These are phyloP conservation scores for Mustela lutreola DNA, from an alignment of 2,113 vertebrate genomes.

Conservation along the genomic window DNA sequence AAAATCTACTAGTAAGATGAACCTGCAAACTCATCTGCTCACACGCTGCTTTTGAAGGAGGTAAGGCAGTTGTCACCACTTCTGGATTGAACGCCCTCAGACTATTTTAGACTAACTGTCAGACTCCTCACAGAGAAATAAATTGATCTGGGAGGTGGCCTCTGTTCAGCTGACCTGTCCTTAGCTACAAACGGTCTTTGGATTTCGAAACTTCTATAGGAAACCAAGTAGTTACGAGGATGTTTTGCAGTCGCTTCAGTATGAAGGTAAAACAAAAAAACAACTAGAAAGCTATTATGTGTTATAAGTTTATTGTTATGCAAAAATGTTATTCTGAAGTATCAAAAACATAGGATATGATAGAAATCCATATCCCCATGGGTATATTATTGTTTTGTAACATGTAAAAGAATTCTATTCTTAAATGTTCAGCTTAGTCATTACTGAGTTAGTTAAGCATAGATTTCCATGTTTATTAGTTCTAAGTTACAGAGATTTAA, in stretches of 20 bases:
- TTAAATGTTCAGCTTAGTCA: neutral
- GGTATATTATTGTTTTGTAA: neutral
- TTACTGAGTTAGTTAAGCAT: neutral
- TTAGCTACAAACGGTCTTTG: neutral
- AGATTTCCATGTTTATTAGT: neutral
- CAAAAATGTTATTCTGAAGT: constrained; percentile 19
- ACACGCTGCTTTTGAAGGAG: neutral
- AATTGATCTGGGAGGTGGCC: neutral
- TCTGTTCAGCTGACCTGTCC: neutral
- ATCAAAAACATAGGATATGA: neutral
- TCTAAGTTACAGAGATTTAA: neutral
- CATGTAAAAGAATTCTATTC: constrained; percentile 6
- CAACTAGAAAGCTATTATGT: neutral
- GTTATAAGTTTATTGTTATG: neutral
- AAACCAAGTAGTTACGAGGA: neutral
- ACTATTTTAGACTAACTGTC: neutral
- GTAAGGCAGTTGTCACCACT: neutral
- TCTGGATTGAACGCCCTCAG: neutral
- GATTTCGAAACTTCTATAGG: neutral
- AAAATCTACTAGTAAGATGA: neutral
- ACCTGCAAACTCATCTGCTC: neutral
- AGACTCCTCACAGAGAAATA: neutral
- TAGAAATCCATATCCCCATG: neutral
- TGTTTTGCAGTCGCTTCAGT: neutral
- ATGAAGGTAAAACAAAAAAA: neutral